These are phyloP conservation scores for Diglossa cyanea DNA, from an alignment of 2,797 vertebrate genomes.

Conservation along the genomic window DNA sequence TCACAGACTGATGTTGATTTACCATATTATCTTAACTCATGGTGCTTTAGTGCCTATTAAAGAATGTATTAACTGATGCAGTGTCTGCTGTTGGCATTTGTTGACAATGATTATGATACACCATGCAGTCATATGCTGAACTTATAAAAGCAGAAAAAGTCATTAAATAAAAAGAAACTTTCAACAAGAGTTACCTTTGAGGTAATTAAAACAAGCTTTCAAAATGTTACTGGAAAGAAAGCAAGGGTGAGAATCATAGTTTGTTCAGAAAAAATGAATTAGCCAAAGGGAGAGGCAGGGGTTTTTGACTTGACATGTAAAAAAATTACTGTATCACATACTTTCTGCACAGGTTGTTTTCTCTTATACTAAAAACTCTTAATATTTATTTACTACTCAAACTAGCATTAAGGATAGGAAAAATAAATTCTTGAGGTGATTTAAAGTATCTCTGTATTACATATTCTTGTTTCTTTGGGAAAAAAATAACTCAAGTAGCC, in stretches of 20 bases:
- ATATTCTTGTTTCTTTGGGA: background rate
- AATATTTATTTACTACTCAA: background rate
- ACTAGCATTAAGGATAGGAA: background rate
- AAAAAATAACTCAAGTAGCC: background rate
- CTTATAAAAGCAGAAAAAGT: background rate
- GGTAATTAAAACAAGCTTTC: background rate
- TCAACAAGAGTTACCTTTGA: background rate
- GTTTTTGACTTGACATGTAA: background rate
- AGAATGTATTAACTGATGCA: background rate
- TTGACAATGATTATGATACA: background rate
- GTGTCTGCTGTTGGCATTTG: background rate
- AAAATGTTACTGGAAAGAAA: background rate
- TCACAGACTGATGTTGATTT: background rate
- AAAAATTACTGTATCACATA: background rate
- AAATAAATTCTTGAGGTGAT: background rate
- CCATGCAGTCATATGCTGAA: background rate
- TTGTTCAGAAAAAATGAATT: background rate
- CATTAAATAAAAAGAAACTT: background rate
- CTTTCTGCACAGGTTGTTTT: background rate
- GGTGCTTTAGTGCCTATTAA: background rate
- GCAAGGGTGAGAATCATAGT: accelerated
- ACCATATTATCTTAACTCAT: background rate
- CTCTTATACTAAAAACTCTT: background rate
- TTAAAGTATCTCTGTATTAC: background rate
- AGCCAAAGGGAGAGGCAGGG: background rate